Base-by-base conservation (phyloP, 1,140 invertebrate species). In the Drosophila rhopaloa region DNA sequence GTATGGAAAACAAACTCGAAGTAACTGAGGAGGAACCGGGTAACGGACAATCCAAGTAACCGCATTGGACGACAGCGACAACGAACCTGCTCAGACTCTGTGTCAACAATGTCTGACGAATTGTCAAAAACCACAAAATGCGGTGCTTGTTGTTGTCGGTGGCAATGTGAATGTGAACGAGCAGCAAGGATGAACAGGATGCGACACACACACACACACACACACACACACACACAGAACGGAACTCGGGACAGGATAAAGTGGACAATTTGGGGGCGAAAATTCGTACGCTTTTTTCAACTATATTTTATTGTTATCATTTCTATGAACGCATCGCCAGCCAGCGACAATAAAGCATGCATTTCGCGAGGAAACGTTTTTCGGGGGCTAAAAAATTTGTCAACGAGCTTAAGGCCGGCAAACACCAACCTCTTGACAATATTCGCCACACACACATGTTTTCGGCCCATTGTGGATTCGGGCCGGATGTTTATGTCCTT, bases 31-130 rank as follows among this genome's bases (percentile, higher is more conserved):
- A 50, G 35, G 50, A 71, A 56, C 57, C 16, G 71, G 32, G 58
- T 19, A 63, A 29, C 44, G 60, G 55, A 76, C 73, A 59, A 59
- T 65, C 16, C 71, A 53, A 75, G 60, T 32, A 75, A 75, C 73
- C 73, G 38, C 73, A 76, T 41, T 14, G 68, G 59, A 53, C 48
- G 60, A 54, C 47, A 50, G 43, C 14, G 40, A 61, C 56, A 70
- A 71, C 51, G 43, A 47, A 78, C 60, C 70, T 58, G 72, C 86
- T 73, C 75, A 68, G 77, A 86, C 76, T 58, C 62, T 63, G 78
- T 83, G 67, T 71, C 76, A 83, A 88, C 84, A 76, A 62, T 74
- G 71, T 73, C 84, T 89, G 83, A 88, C 79, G 80, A 80, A 89
- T 86, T 83, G 84, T 89, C 83, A 73, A 47, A 79, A 68, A 66